These are phyloP conservation scores for Rhopalosiphum maidis DNA, from an alignment of 1,140 invertebrate genomes.

Conservation along the genomic window DNA sequence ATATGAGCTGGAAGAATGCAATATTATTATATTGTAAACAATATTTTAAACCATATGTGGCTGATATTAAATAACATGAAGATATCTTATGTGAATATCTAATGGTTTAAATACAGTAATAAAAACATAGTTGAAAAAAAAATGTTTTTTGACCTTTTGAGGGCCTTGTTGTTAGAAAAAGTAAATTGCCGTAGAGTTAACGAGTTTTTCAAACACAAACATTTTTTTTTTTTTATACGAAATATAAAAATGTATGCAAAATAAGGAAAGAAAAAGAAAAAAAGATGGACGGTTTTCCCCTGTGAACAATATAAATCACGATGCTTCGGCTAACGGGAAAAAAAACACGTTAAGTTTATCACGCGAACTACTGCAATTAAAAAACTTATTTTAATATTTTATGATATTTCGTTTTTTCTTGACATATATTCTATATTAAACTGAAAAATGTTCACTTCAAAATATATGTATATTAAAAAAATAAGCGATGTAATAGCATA, in stretches of 20 bases:
- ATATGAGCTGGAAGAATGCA: background rate
- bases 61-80: background rate
- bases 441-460: background rate
- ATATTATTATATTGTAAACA: background rate
- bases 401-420: background rate
- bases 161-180: background rate
- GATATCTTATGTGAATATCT: background rate
- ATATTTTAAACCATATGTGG: background rate
- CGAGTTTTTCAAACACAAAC: conserved; percentile 33
- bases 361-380: conserved; percentile 39
- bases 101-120: background rate
- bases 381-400: conserved; percentile 29
- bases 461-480: background rate
- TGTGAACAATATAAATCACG: conserved; percentile 31
- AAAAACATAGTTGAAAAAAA: background rate
- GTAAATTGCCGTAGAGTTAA: conserved; percentile 34
- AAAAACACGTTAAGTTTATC: background rate
- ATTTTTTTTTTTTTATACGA: conserved; percentile 15
- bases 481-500: background rate
- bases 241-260: conserved; percentile 21
- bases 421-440: background rate
- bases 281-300: background rate
- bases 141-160: background rate
- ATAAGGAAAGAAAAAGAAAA: conserved; percentile 6
- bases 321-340: background rate